Evolutionary conservation across 2,888 invertebrate genomes (phyloP).

Genomic region (Selenia dentaria): DNA sequence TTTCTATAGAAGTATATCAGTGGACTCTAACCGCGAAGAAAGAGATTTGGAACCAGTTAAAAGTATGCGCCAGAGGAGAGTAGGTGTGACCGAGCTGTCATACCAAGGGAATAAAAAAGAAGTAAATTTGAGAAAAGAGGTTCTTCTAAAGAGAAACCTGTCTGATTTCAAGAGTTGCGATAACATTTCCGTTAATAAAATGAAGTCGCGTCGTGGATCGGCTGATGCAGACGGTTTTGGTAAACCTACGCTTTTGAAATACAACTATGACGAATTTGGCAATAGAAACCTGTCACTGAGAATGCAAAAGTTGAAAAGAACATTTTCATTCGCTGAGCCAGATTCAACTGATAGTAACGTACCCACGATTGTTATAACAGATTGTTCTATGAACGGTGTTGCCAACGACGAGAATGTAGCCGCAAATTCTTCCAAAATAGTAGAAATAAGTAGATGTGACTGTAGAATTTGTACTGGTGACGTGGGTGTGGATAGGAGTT

Average conservation of each 20-base stretch:
- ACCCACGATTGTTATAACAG: slow-evolving; percentile 48
- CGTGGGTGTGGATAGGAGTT: slow-evolving; percentile 41
- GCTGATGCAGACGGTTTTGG: slow-evolving; percentile 11
- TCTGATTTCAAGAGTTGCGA: slow-evolving; percentile 60
- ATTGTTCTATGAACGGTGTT: slow-evolving; percentile 43
- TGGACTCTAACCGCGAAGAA: slow-evolving; percentile 37
- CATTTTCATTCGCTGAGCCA: slow-evolving; percentile 27
- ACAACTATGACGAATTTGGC: slow-evolving; percentile 4
- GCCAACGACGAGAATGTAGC: slow-evolving; percentile 47
- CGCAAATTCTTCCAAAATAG: slow-evolving; percentile 23
- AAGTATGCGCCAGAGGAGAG: slow-evolving; percentile 48
- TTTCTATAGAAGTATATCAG: slow-evolving; percentile 52
- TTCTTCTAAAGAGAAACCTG: slow-evolving; percentile 49
- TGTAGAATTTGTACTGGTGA: slow-evolving; percentile 72
- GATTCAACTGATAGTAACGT: slow-evolving; percentile 27
- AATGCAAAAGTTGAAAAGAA: slow-evolving; percentile 40
- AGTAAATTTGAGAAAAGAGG: slow-evolving; percentile 57
- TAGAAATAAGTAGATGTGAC: slow-evolving; percentile 60
- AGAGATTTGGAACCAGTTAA: slow-evolving; percentile 27
- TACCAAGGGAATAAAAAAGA: slow-evolving; percentile 49
- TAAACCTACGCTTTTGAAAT: slow-evolving; percentile 3
- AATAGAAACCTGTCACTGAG: slow-evolving; percentile 29
- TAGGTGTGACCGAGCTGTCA: slow-evolving; percentile 50
- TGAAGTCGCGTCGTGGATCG: slow-evolving; percentile 34
- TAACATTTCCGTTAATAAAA: slow-evolving; percentile 41